Evolutionary conservation across 2,113 vertebrate species (phyloP), one percentile per base, ranked within the genome.

Genomic region (Muntiacus muntjak): DNA sequence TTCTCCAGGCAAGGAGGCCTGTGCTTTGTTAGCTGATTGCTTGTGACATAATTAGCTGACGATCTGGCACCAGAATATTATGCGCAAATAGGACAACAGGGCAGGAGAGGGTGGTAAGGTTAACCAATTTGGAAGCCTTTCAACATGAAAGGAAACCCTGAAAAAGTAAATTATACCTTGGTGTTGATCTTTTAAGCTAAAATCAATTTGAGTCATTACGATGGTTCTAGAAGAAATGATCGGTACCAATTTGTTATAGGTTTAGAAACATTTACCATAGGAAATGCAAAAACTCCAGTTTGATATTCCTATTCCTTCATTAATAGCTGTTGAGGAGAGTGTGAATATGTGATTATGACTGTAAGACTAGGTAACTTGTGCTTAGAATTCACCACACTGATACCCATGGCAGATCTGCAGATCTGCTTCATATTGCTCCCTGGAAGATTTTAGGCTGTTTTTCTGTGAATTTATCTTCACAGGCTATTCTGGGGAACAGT

Each of bases 31-130:
- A 92, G 47, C 45, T 92, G 94, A 96, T 95, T 79, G 60, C 45
- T 94, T 90, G 55, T 84, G 96, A 94, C 64, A 89, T 94, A 98
- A 98, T 98, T 98, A 98, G 86, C 95, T 97, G 76, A 84, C 83
- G 96, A 94, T 92, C 96, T 96, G 97, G 71, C 95, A 97, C 97
- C 76, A 26, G 95, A 67, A 85, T 84, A 28, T 33, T 26, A 57
- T 81, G 78, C 7, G 50, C 9, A 94, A 98, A 54, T 40, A 82
- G 64, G 82, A 58, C 74, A 91, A 36, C 71, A 97, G 19, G 85
- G 87, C 0, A 71, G 67, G 36, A 90, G 91, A 95, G 33, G 33
- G 17, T 79, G 11, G 76, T 76, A 74, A 97, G 96, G 91, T 90
- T 98, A 97, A 95, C 54, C 54, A 96, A 95, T 97, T 71, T 85